Evolutionary conservation across 1,140 invertebrate genomes (phyloP).

Genomic region (Delia radicum): DNA sequence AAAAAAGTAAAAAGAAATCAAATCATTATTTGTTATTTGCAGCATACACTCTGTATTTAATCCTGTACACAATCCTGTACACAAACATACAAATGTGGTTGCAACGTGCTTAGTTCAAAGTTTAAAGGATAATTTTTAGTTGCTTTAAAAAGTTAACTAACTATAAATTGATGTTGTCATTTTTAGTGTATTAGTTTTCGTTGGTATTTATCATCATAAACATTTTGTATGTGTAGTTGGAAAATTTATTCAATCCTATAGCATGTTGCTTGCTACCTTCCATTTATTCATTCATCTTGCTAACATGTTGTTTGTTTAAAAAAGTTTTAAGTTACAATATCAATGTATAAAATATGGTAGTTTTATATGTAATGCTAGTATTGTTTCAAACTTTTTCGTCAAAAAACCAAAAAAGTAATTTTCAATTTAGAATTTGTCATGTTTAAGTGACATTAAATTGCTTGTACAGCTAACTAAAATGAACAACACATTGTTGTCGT

Average conservation of each 20-base stretch:
- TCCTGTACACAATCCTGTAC: not conserved
- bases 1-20: not conserved
- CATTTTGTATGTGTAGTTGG: too few relatives aligned
- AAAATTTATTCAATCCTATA: not conserved
- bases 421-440: conserved; percentile 22
- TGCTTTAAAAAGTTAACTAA: not conserved
- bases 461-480: conserved; percentile 6
- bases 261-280: not conserved
- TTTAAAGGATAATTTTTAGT: not conserved
- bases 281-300: not conserved
- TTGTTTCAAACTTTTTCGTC: not conserved
- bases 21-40: not conserved
- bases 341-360: not conserved
- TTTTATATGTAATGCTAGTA: not conserved
- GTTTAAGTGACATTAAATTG: conserved; percentile 23
- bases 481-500: not conserved
- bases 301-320: not conserved
- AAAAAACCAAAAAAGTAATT: conserved; percentile 1
- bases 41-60: not conserved
- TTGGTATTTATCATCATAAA: too few relatives aligned
- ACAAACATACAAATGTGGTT: not conserved
- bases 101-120: not conserved
- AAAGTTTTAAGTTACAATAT: not conserved
- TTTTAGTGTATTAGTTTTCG: not conserved
- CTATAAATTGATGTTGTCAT: not conserved